Percentiles rank a stretch among this genome's conserved stretches.
Conservation (phyloP, 2,113 vertebrate species). For the Propithecus coquereli region DNA sequence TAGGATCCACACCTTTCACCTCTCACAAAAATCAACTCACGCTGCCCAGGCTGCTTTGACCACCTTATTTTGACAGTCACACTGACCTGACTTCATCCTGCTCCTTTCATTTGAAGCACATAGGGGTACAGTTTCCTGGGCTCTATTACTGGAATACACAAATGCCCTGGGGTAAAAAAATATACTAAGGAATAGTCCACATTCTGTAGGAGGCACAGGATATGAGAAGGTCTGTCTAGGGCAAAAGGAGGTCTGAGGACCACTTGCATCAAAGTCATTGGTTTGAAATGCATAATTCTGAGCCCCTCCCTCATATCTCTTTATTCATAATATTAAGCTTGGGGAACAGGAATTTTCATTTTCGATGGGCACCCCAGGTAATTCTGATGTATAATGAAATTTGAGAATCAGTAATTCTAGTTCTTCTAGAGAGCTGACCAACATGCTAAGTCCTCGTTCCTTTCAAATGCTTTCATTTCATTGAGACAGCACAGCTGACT, state of each 20-base stretch:
- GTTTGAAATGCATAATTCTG: not conserved
- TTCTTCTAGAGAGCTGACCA: not conserved
- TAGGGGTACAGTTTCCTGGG: not conserved
- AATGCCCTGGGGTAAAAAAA: not conserved
- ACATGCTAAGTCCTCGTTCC: not conserved
- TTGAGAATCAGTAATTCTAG: not conserved
- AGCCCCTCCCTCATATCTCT: accelerated
- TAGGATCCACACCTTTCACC: no score
- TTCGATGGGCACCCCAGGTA: not conserved
- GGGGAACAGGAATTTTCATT: not conserved
- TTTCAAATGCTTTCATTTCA: conserved; percentile 1
- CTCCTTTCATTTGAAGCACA: not conserved
- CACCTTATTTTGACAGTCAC: not conserved
- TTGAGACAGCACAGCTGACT: not conserved
- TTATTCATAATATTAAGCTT: not conserved
- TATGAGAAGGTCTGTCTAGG: not conserved
- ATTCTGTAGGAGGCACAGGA: not conserved
- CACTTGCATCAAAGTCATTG: not conserved
- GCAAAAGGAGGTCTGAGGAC: not conserved
- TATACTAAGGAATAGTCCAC: not conserved
- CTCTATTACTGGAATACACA: not conserved
- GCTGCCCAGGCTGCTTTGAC: not conserved
- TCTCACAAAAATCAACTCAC: no score
- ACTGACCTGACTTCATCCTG: not conserved
- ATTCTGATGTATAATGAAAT: not conserved